Percentiles rank a stretch among this genome's conserved stretches.
Evolutionary conservation across 2,888 invertebrate genomes (phyloP).

Genomic region (Toxonevra muliebris): DNA sequence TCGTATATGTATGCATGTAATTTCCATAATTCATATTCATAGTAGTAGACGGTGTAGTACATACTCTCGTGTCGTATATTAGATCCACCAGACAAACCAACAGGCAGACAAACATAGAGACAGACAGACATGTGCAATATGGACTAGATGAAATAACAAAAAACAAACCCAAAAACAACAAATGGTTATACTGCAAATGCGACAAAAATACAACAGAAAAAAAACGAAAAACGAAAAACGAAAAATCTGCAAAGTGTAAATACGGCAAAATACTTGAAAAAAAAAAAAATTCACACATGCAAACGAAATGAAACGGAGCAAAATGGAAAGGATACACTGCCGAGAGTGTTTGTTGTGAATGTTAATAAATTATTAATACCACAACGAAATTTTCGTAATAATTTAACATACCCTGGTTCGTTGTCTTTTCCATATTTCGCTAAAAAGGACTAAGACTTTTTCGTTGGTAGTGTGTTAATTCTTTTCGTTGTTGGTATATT

Average conservation of each 20-base stretch:
- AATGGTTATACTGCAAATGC: constrained; percentile 54
- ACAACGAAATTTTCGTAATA: constrained; percentile 23
- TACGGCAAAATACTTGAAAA: constrained; percentile 43
- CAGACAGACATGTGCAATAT: constrained; percentile 33
- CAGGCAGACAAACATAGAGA: constrained; percentile 38
- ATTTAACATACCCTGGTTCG: constrained; percentile 14
- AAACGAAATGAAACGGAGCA: neutral
- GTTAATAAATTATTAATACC: constrained; percentile 30
- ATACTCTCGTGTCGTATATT: constrained; percentile 21
- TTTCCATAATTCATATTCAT: constrained; percentile 61
- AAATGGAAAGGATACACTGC: neutral
- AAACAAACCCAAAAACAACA: neutral
- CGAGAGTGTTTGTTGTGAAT: neutral
- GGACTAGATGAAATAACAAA: constrained; percentile 38
- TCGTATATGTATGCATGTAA: constrained; percentile 41
- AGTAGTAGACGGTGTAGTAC: constrained; percentile 43
- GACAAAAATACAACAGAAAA: constrained; percentile 43
- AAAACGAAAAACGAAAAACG: constrained; percentile 41
- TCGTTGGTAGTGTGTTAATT: constrained; percentile 20
- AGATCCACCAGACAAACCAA: constrained; percentile 15
- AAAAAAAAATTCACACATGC: constrained; percentile 18
- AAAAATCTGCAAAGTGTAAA: constrained; percentile 45
- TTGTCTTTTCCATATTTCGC: constrained; percentile 6
- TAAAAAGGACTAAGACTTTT: neutral
- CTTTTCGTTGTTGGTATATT: neutral